Conservation (phyloP, 2,113 vertebrate genomes). For the Ochotona curzoniae region DNA sequence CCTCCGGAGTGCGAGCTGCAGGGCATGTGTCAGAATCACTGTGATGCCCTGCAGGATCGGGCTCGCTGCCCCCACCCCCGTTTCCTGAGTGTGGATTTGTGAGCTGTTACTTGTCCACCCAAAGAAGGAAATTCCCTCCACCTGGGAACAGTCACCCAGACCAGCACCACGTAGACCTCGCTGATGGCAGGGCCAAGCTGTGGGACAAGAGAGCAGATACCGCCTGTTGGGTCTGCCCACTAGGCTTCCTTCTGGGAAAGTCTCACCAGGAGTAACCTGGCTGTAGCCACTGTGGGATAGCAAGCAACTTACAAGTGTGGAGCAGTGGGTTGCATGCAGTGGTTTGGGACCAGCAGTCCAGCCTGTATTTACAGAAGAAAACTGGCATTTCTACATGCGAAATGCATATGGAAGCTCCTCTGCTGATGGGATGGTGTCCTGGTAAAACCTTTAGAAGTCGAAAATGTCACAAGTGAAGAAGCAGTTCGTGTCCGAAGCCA, state of each 20-base stretch:
- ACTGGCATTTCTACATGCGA: not conserved
- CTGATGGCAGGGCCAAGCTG: not conserved
- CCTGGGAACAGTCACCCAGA: not conserved
- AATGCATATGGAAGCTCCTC: not conserved
- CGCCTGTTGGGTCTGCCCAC: not conserved
- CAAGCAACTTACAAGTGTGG: not conserved
- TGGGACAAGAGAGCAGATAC: not conserved
- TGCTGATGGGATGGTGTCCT: too few relatives aligned
- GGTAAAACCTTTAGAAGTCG: not conserved
- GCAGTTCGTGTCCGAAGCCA: too few relatives aligned
- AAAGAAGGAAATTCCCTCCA: not conserved
- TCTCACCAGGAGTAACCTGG: not conserved
- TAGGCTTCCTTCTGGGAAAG: not conserved
- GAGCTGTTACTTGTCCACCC: not conserved
- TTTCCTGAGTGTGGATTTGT: not conserved
- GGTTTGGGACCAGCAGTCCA: not conserved
- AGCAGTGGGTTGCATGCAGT: not conserved
- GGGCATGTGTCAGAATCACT: not conserved
- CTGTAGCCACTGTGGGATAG: not conserved
- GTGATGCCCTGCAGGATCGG: not conserved
- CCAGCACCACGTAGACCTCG: not conserved
- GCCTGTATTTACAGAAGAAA: not conserved
- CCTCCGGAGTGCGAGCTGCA: not conserved
- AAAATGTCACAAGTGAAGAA: not conserved
- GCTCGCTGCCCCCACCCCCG: not conserved